These are phyloP conservation scores for Drosophila parabipectinata DNA, from an alignment of 1,140 invertebrate species.

Conservation along the genomic window DNA sequence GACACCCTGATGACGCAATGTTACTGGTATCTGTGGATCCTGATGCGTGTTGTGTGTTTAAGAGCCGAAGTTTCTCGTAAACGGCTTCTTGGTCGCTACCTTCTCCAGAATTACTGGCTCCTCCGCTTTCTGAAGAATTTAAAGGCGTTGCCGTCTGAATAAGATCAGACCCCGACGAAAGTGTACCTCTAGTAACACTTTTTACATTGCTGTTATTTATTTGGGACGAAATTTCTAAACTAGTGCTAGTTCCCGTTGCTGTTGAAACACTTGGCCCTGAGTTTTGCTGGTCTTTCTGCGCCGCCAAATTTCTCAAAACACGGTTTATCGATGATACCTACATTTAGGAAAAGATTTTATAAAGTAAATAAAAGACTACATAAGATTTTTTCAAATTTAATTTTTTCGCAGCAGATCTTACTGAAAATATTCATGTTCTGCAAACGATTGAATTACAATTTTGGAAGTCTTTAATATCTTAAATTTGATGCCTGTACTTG, in stretches of 20 bases:
- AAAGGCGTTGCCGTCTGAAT: slow-evolving; percentile 73
- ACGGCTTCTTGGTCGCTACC: slow-evolving; percentile 88
- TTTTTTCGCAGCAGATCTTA: too few species aligned
- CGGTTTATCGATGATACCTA: slow-evolving; percentile 99
- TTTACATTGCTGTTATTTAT: slow-evolving; percentile 20
- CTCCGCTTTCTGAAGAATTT: slow-evolving; percentile 74
- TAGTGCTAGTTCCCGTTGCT: slow-evolving; percentile 4
- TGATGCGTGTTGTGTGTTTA: slow-evolving; percentile 88
- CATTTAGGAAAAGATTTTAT: not conserved
- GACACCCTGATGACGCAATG: slow-evolving; percentile 8
- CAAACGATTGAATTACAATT: slow-evolving; percentile 14
- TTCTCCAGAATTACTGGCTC: slow-evolving; percentile 83
- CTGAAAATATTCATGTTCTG: too few species aligned
- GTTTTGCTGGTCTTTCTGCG: slow-evolving; percentile 92
- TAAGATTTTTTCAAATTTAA: too few species aligned
- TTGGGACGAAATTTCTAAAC: slow-evolving; percentile 12
- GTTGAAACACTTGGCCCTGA: slow-evolving; percentile 18
- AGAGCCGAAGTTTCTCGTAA: slow-evolving; percentile 93
- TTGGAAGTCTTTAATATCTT: slow-evolving; percentile 55
- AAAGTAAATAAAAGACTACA: not conserved
- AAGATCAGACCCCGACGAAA: slow-evolving; percentile 25
- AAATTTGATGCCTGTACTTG: slow-evolving; percentile 58
- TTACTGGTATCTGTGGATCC: slow-evolving; percentile 27
- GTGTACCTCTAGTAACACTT: not conserved
- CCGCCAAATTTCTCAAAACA: slow-evolving; percentile 96